Percentiles rank a stretch among this genome's conserved stretches.
Conservation (phyloP, 2,797 vertebrate genomes). For the Miichthys miiuy region DNA sequence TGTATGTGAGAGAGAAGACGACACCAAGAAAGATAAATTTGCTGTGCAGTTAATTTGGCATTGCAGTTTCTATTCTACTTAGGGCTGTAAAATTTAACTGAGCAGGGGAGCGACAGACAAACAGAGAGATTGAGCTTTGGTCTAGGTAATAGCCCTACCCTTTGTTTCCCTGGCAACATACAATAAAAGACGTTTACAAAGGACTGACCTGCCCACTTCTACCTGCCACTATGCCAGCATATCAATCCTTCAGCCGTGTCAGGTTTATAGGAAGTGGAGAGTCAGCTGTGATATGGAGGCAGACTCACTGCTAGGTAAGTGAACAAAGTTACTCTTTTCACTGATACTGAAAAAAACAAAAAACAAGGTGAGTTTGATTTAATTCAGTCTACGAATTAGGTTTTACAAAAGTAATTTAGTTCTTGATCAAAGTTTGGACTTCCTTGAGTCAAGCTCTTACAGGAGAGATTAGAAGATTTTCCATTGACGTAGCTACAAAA, state of each 20-base stretch:
- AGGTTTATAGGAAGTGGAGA: constrained; percentile 62
- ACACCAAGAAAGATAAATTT: neutral
- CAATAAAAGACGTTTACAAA: constrained; percentile 78
- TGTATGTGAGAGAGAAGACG: neutral
- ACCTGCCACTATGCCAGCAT: constrained; percentile 63
- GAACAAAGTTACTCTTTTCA: constrained; percentile 54
- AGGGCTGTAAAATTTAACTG: constrained; percentile 20
- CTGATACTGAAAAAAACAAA: neutral
- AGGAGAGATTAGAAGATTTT: constrained; percentile 5
- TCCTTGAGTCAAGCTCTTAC: neutral
- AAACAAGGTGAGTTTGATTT: constrained; percentile 69
- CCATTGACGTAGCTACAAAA: neutral
- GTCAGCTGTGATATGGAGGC: constrained; percentile 39
- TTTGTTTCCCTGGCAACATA: constrained; percentile 70
- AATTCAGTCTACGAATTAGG: neutral
- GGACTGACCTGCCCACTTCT: constrained; percentile 73
- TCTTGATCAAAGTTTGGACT: constrained; percentile 2
- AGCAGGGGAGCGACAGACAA: neutral
- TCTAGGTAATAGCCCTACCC: constrained; percentile 52
- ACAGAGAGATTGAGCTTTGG: constrained; percentile 55
- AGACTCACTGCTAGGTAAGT: constrained; percentile 40
- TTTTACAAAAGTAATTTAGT: neutral
- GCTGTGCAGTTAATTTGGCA: neutral
- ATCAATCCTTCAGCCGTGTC: constrained; percentile 29
- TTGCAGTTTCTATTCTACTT: neutral